These are phyloP conservation scores for Lota lota DNA, from an alignment of 2,113 vertebrate species.

Conservation along the genomic window DNA sequence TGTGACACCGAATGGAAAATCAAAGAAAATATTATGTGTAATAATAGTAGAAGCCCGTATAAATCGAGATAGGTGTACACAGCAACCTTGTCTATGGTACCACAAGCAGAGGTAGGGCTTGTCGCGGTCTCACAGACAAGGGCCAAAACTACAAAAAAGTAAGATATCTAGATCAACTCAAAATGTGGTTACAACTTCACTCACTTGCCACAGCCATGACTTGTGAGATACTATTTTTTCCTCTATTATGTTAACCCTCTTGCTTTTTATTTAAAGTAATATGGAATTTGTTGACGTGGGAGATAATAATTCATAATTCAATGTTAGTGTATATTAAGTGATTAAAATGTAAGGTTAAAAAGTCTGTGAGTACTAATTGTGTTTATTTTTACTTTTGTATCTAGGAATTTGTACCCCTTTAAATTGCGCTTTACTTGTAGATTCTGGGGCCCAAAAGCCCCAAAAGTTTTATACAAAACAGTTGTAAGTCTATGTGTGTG, in stretches of 20 bases:
- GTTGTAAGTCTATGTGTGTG: background rate
- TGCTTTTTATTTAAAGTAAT: background rate
- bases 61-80: constrained; percentile 1
- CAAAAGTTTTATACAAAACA: constrained; percentile 17
- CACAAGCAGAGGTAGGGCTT: background rate
- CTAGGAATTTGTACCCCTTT: too few species aligned
- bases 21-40: constrained; percentile 20
- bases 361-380: too few species aligned
- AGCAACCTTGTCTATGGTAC: background rate
- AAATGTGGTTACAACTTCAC: constrained; percentile 1
- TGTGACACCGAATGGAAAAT: constrained; percentile 26
- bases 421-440: too few species aligned
- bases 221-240: background rate
- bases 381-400: too few species aligned
- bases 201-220: background rate
- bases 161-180: background rate
- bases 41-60: constrained; percentile 15
- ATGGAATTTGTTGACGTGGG: background rate
- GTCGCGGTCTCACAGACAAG: background rate
- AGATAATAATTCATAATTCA: background rate
- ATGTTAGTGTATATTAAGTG: too few species aligned
- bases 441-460: background rate
- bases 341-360: background rate
- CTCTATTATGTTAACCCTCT: background rate
- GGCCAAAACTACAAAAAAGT: background rate